Conservation (phyloP, 1,140 invertebrate genomes). For the Leptonema lineaticorne region DNA sequence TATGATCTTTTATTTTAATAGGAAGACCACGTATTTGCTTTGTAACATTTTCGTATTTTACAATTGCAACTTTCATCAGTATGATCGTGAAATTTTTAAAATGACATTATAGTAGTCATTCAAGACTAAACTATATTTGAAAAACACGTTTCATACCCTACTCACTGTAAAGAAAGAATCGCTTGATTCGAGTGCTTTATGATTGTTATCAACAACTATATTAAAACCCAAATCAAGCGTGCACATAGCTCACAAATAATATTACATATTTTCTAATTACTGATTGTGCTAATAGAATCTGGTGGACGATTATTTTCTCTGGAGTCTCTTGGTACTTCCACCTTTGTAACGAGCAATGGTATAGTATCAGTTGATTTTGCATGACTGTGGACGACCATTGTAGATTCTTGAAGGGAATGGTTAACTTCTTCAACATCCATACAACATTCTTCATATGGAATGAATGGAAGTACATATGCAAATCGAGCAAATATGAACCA, state of each 20-base stretch:
- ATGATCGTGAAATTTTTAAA: neutral
- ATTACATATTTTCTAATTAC: conserved; percentile 22
- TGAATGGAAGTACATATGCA: conserved; percentile 33
- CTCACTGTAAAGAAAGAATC: neutral
- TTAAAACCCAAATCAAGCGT: neutral
- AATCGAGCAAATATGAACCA: conserved; percentile 35
- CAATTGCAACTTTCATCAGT: neutral
- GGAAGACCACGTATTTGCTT: too few relatives aligned
- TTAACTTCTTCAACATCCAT: conserved; percentile 20
- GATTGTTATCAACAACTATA: neutral
- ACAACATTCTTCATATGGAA: conserved; percentile 35
- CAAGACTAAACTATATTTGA: neutral
- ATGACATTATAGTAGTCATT: neutral
- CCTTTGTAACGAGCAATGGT: conserved; percentile 35
- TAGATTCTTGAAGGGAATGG: conserved; percentile 19
- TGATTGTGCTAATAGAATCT: conserved; percentile 35
- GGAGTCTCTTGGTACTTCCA: conserved; percentile 20
- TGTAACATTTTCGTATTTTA: neutral
- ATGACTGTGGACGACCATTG: conserved; percentile 15
- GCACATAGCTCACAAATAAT: neutral
- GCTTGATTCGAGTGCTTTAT: neutral
- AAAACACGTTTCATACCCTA: conserved; percentile 4
- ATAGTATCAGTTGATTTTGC: conserved; percentile 35
- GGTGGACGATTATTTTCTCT: conserved; percentile 26
- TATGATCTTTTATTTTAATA: neutral